Evolutionary conservation across 1,140 invertebrate genomes (phyloP), one percentile per base, ranked within the genome.

Genomic region (Trichogramma pretiosum): DNA sequence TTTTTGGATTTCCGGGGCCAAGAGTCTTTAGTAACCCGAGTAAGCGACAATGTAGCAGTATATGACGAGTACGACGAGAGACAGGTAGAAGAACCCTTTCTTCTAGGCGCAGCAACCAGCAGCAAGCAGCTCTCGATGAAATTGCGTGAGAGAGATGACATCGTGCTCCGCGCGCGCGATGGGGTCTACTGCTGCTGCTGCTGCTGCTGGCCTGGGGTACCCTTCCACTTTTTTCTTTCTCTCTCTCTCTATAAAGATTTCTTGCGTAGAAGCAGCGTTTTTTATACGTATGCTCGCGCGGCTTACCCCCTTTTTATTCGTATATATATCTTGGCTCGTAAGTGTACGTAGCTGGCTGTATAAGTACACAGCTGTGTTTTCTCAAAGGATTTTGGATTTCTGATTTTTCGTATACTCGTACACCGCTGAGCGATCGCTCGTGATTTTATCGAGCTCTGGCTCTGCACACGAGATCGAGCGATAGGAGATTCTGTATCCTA

Each of bases 11-110:
- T 68, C 65, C 67, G 32, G 43, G 64, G n/a, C n/a, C n/a, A n/a
- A n/a, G n/a, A 57, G 65, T 70, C 67, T 70, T 68, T 70, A 68
- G 66, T 68, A 68, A 68, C 59, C 58, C 46, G 64, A 70, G 67
- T n/a, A 68, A 65, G 47, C 55, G 64, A 68, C 68, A 70, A 70
- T 64, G 68, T 48, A 22, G 11, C 56, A 52, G n/a, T n/a, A n/a
- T n/a, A n/a, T 56, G 57, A 61, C 65, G 68, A 66, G 65, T 67
- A 60, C 58, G 37, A 39, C 45, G 30, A 46, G 19, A 17, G 51
- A 44, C n/a, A n/a, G n/a, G n/a, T 48, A 57, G 57, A 49, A 59
- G 59, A 46, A 58, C 58, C 50, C 47, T 46, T 58, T 56, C 47
- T 39, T 49, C 44, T 47, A 47, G 11, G 36, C 44, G 32, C 11